Evolutionary conservation across 2,888 invertebrate genomes (phyloP), one percentile per base, ranked within the genome.

Genomic region (Caenorhabditis angaria): DNA sequence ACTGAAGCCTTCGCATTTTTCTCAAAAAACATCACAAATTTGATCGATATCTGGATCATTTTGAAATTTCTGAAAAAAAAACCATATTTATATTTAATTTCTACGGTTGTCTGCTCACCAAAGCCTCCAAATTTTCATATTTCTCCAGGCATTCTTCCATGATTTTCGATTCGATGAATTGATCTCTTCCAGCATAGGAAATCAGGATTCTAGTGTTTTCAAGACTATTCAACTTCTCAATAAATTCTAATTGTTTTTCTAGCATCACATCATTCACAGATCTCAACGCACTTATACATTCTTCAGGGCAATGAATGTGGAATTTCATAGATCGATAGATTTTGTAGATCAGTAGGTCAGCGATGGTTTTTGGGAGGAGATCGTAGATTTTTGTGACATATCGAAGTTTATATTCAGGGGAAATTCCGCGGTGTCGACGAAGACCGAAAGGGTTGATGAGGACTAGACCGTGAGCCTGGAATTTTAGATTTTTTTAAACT

Each of bases 401-500:
- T 48, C 57, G 25, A 14, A 78, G 47, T 14, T 64, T 41, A 47
- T 57, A 77, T 29, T 59, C 51, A 6, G 81, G 81, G n/a, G 65
- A 64, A 58, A 81, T 67, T 32, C 76, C 76, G 41, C 62, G 62
- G 50, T 82, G 78, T 18, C 47, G 20, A 18, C 80, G 77, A 3
- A 80, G 35, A n/a, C 82, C 82, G 6, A 72, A 51, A 2, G 78
- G 75, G 65, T 78, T 79, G 53, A 80, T 53, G 35, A 77, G 61
- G 5, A 82, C 64, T 6, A 79, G 63, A 12, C 80, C 80, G 25
- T 60, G 35, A 24, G 65, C 56, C 58, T 76, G 58, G 12, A 32
- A 32, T 32, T 32, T 32, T 10, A 5, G 5, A 5, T 32, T 32
- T 5, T 32, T 10, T 32, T 5, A 32, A 32, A 5, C 5, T 32